Base-by-base conservation (phyloP, 37 sponge, comb jelly and placozoan genomes). In the Crambe crambe region DNA sequence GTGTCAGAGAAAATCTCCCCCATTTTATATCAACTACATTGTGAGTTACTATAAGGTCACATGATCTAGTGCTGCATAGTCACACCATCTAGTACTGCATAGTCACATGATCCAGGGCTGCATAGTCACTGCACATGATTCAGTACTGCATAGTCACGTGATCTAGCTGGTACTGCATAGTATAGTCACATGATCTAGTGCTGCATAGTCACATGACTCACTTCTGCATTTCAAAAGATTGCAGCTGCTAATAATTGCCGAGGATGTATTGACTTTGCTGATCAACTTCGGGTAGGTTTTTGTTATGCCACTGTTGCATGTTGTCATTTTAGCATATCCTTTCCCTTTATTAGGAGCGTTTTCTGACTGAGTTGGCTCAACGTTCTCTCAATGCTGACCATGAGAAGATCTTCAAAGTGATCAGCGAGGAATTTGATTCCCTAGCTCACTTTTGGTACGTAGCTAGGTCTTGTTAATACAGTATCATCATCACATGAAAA, bases 201-300 rank as follows among this genome's bases (percentile, higher is more conserved):
- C 54, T 51, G 9, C 34, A 31, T 6, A 47, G 12, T 51, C 27
- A 56, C 21, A 2, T 9, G 12, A 29, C 36, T 42, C 12, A 26
- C 39, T 4, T 43, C 51, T 15, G 38, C 38, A 22, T 69, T 0
- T 65, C 34, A 6, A 2, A 60, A 90, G 91, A 90, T 92, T 44
- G 87, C 92, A 22, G 70, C 71, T 34, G 84, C 92, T 21, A 92
- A 92, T 62, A 92, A 79, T 77, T 92, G 92, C 44, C 35, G 65
- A 29, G 47, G 79, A 20, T 83, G 81, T 37, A 68, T 92, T 6
- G 92, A 87, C 42, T 92, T 86, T 38, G 29, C 85, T 0, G 77
- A 83, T 1, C 86, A 87, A 23, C 77, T 86, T 56, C 87, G 62
- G 80, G 92, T 91, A 15, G 26, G 85, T 73, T 3, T 30, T 34